phyloP scores from a whole-genome alignment of 2,797 vertebrate genomes.

The Phoebastria nigripes region DNA sequence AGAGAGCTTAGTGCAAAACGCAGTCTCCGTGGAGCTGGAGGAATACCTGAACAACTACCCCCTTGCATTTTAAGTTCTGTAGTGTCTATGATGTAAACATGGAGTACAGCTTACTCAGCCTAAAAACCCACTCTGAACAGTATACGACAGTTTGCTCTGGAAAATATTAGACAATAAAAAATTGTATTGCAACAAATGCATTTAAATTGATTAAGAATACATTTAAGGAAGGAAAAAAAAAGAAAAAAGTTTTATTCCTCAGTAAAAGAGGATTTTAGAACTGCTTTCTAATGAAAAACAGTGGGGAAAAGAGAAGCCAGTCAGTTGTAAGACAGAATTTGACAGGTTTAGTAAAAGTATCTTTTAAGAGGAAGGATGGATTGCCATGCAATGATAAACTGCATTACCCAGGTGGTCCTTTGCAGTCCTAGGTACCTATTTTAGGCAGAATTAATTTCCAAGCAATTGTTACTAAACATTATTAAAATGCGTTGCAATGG shows the following conservation, averaged over 20 bases:
- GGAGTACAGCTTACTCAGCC: neutral
- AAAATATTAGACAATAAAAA: neutral
- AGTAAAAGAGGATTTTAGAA: neutral
- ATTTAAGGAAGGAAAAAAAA: neutral
- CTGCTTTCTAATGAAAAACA: neutral
- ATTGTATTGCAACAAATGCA: neutral
- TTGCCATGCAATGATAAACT: neutral
- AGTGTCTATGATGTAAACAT: neutral
- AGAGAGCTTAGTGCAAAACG: neutral
- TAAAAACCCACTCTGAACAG: neutral
- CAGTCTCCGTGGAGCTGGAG: neutral
- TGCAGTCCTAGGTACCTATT: neutral
- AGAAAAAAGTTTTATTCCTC: fast-evolving
- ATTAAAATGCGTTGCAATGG: neutral
- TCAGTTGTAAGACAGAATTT: neutral
- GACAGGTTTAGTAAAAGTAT: neutral
- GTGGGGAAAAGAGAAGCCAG: neutral
- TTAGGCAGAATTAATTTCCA: neutral
- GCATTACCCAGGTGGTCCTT: neutral
- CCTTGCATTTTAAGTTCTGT: neutral
- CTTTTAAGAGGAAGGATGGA: neutral
- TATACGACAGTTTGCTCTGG: neutral
- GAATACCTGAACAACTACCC: neutral
- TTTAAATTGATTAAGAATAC: neutral
- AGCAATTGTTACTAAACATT: neutral